Base-by-base conservation (phyloP, 2,888 invertebrate genomes). In the Erynnis tages region DNA sequence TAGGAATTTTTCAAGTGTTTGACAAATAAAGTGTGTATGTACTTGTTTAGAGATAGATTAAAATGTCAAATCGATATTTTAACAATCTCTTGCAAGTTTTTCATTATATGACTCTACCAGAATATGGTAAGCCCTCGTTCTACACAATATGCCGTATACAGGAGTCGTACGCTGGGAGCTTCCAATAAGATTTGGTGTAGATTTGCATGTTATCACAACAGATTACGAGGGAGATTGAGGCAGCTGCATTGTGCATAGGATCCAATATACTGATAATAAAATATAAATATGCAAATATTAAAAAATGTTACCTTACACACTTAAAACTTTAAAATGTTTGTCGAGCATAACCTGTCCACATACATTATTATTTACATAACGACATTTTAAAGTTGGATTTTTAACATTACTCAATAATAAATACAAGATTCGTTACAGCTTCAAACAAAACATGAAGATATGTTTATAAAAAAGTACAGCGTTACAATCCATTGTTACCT, bases 401-500 rank as follows among this genome's bases (percentile, higher is more conserved):
- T 48, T 13, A 52, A 46, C 43, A 56, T 53, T 46, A 43, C 45
- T 47, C 50, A 27, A 57, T 45, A 37, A 35, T 50, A 55, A 55
- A 54, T 41, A 49, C 4, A 41, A 17, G 16, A 41, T 34, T 43
- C 8, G 14, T 50, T 40, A 53, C 25, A 44, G 29, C 37, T 44
- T 47, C 25, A 14, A 43, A 53, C 27, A 48, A 56, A 54, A 59
- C 50, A 21, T 29, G 48, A 58, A 65, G 71, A 72, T 73, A 71
- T 72, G 72, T 63, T 55, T 48, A 59, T 47, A 58, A 54, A 62
- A 61, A 67, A 65, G 67, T 73, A 70, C 68, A 63, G 54, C 52
- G 64, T 68, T 67, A 66, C 69, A 58, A 71, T 69, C 64, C 72
- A 75, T 63, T 66, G 63, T 72, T 76, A 66, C 80, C 79, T 83